A percentile compares a stretch with the other conserved stretches of the same genome.
phyloP scores from a whole-genome alignment of 2,113 vertebrate genomes.

The Aix galericulata region DNA sequence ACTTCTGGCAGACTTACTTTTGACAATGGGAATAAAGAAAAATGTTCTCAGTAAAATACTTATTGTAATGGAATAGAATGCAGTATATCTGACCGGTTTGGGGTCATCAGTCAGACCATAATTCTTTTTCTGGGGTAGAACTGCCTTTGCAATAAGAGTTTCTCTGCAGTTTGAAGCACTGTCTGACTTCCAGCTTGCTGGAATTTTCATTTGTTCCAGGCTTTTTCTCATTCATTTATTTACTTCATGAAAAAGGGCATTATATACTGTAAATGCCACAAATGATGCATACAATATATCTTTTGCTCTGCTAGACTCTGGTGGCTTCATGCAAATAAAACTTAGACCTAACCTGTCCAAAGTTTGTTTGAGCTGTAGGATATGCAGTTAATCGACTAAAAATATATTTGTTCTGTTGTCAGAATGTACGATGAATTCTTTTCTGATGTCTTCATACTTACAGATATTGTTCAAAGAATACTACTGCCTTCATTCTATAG shows the following conservation, averaged over 20 bases:
- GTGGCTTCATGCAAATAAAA: constrained; percentile 28
- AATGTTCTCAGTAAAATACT: not conserved
- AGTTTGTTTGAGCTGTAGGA: not conserved
- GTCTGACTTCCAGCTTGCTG: constrained; percentile 24
- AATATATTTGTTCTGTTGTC: not conserved
- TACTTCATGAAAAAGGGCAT: not conserved
- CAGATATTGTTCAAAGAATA: not conserved
- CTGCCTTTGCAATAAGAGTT: not conserved
- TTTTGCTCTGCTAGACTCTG: not conserved
- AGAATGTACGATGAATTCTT: not conserved
- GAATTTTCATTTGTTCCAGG: constrained; percentile 38
- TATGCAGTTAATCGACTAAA: constrained; percentile 22
- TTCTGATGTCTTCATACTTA: not conserved
- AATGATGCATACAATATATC: not conserved
- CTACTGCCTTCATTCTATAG: not conserved
- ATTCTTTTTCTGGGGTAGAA: not conserved
- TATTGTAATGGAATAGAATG: not conserved
- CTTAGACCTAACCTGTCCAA: not conserved
- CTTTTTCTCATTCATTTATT: constrained; percentile 21
- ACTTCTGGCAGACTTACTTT: not conserved
- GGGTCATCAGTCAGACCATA: not conserved
- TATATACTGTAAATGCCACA: not conserved
- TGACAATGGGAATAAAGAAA: not conserved
- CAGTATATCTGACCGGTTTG: too few species aligned
- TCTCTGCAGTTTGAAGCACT: not conserved